These are phyloP conservation scores for Temnothorax curvispinosus DNA, from an alignment of 1,140 invertebrate genomes.

Conservation along the genomic window DNA sequence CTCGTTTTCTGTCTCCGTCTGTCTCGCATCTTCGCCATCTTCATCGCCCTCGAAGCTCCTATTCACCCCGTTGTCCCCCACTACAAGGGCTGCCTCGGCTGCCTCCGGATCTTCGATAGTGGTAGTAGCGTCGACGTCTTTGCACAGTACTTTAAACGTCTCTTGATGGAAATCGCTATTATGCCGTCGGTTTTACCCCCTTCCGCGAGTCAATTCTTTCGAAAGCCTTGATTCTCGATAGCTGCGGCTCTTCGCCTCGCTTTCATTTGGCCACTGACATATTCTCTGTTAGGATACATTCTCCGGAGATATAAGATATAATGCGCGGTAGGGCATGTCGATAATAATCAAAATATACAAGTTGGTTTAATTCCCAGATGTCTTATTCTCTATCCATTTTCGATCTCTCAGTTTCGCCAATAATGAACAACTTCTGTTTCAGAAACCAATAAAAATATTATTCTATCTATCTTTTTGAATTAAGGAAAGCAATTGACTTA, in stretches of 20 bases:
- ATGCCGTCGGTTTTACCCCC: slow-evolving; percentile 53
- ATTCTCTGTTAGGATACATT: not conserved
- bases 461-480: not conserved
- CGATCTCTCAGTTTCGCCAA: not conserved
- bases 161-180: slow-evolving; percentile 69
- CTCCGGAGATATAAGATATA: not conserved
- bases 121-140: slow-evolving; percentile 59
- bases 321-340: not conserved
- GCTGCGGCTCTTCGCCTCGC: not conserved
- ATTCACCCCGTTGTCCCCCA: slow-evolving; percentile 29
- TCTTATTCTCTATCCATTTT: not conserved
- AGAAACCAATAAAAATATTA: not conserved
- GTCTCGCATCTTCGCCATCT: slow-evolving; percentile 19
- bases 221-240: slow-evolving; percentile 38
- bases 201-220: slow-evolving; percentile 36
- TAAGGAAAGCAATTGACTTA: not conserved
- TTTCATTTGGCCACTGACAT: not conserved
- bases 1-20: slow-evolving; percentile 1
- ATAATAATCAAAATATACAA: slow-evolving; percentile 27
- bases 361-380: not conserved
- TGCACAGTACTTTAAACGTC: slow-evolving; percentile 66
- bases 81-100: slow-evolving; percentile 30
- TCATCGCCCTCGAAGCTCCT: slow-evolving; percentile 13
- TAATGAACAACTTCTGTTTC: not conserved
- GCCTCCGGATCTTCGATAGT: slow-evolving; percentile 21